Conservation (phyloP, 2,113 vertebrate genomes). For the Riparia riparia region DNA sequence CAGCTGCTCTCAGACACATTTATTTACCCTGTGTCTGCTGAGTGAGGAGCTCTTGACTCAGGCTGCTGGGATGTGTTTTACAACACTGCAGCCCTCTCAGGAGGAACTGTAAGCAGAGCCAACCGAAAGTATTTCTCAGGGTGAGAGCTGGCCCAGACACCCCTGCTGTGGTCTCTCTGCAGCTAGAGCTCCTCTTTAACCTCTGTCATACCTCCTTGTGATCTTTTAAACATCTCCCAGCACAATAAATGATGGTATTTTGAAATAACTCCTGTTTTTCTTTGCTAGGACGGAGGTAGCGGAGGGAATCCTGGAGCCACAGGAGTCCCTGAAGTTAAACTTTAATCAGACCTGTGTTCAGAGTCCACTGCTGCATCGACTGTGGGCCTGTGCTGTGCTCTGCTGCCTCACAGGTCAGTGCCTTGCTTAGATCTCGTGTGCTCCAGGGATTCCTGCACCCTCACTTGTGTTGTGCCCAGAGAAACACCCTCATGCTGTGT, state of each 20-base stretch:
- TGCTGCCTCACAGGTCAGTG: constrained; percentile 84
- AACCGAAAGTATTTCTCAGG: neutral
- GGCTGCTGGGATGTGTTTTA: neutral
- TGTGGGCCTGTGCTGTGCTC: constrained; percentile 88
- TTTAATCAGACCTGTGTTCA: constrained; percentile 83
- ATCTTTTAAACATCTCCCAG: neutral
- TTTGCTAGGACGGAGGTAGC: constrained; percentile 86
- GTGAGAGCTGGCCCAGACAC: neutral
- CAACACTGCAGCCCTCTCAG: constrained; percentile 18
- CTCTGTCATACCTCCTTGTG: neutral
- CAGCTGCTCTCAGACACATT: neutral
- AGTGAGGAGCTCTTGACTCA: neutral
- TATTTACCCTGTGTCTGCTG: neutral
- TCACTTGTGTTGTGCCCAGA: accelerated
- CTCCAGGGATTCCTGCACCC: neutral
- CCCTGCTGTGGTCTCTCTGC: neutral
- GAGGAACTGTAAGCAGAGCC: neutral
- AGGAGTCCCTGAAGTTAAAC: constrained; percentile 88
- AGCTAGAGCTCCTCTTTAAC: neutral
- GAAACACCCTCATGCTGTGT: neutral
- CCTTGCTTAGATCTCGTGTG: accelerated
- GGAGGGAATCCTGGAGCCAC: constrained; percentile 89
- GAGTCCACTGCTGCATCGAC: constrained; percentile 86
- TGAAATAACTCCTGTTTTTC: neutral
- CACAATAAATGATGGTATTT: neutral